Base-by-base conservation (phyloP, 2,888 invertebrate species). In the Aradus depressus region DNA sequence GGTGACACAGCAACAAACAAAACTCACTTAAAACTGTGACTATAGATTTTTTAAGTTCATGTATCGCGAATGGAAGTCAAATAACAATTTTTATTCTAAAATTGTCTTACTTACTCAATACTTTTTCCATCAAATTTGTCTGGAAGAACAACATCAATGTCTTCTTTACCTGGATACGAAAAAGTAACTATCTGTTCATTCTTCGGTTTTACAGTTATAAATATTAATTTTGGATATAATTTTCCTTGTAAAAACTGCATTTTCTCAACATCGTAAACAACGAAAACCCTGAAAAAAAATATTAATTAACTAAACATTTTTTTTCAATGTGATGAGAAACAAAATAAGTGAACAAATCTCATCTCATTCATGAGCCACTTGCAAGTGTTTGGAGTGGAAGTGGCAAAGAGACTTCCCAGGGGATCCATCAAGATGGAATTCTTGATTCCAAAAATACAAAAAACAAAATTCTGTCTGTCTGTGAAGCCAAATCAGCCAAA, bases 231-330 rank as follows among this genome's bases (percentile, higher is more conserved):
- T 1, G 22, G 8, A 38, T 47, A 26, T 10, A 12, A 10, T 35
- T 47, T 47, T 3, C 25, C 38, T n/a, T 18, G 14, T n/a, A 37
- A 6, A 18, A 47, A 47, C 3, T 14, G 6, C 38, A 37, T 47
- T 12, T 16, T 25, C 16, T 37, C 26, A 4, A 16, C 10, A 4
- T 47, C 25, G 26, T 37, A 47, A 16, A 47, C 47, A 3, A 47
- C 47, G 38, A 47, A 47, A n/a, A 47, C 21, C 28, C 47, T 47
- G 47, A 10, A 47, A 47, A 34, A 35, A 37, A 23, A 47, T 25
- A 31, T 16, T 25, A 12, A 3, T 3, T 23, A 18, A 2, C 14
- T 14, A 14, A 22, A 5, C 12, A 42, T 16, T 23, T 26, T 5
- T 18, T 2, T 14, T 16, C 16, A 5, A 12, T 2, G 12, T 26